phyloP scores from a whole-genome alignment of 2,113 vertebrate species.

The Hypocryptadius cinnamomeus region DNA sequence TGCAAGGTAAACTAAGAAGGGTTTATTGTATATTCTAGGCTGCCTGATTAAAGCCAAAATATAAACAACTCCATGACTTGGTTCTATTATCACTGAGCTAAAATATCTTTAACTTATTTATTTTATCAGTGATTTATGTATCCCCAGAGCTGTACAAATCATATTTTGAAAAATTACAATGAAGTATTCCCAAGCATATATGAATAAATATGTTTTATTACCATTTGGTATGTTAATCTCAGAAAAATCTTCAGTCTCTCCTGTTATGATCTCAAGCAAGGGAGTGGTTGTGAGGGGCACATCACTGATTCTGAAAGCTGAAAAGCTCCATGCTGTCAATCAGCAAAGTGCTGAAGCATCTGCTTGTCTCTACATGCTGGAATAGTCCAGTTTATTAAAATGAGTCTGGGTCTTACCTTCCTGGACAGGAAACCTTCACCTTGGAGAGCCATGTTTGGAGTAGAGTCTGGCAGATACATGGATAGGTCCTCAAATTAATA shows the following conservation, averaged over 20 bases:
- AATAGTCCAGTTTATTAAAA: not conserved
- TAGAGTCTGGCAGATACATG: not conserved
- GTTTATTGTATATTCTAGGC: not conserved
- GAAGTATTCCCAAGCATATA: conserved; percentile 7
- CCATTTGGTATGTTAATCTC: not conserved
- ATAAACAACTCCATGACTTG: not conserved
- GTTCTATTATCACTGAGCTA: not conserved
- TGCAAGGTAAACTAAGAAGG: not conserved
- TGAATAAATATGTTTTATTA: not conserved
- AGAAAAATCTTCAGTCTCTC: not conserved
- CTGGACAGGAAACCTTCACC: not conserved
- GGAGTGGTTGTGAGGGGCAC: not conserved
- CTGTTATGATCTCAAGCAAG: not conserved
- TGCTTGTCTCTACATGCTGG: not conserved
- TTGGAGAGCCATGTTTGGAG: not conserved
- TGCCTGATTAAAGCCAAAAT: not conserved
- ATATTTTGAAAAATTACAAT: not conserved
- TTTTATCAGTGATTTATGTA: not conserved
- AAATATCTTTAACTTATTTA: not conserved
- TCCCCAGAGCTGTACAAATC: not conserved
- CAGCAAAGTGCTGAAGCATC: not conserved
- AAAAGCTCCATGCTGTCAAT: not conserved
- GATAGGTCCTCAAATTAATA: not conserved
- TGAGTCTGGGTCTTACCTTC: not conserved
- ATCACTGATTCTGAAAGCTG: not conserved